These are phyloP conservation scores for Pediacus dermestoides DNA, from an alignment of 2,888 invertebrate species.

Conservation along the genomic window DNA sequence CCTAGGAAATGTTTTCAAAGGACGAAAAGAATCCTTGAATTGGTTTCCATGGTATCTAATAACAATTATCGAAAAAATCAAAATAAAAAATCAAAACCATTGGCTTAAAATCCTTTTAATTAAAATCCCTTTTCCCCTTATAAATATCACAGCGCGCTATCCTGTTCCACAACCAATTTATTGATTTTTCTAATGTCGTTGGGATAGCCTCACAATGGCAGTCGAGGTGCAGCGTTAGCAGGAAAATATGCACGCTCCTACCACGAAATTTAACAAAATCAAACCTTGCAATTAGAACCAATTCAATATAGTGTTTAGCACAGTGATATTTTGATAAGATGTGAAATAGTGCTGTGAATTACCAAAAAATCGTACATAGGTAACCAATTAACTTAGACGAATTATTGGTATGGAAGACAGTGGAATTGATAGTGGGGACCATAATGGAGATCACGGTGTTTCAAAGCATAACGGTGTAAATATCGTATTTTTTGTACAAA, in stretches of 20 bases:
- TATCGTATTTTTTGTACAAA: too few relatives aligned
- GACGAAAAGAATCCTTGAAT: too few relatives aligned
- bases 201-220: conserved; percentile 9
- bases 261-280: too few relatives aligned
- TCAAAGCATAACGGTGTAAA: too few relatives aligned
- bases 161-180: conserved; percentile 24
- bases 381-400: conserved; percentile 1
- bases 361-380: neutral
- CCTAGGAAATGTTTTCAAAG: too few relatives aligned
- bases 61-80: too few relatives aligned
- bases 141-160: conserved; percentile 7
- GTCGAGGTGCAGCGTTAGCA: neutral
- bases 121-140: conserved; percentile 6
- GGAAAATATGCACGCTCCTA: conserved; percentile 9
- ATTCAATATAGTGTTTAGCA: too few relatives aligned
- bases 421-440: conserved; percentile 54
- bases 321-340: too few relatives aligned
- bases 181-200: conserved; percentile 20
- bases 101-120: too few relatives aligned
- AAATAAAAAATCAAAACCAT: too few relatives aligned
- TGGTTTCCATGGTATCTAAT: too few relatives aligned
- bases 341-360: conserved; percentile 3
- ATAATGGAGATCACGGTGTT: conserved; percentile 44
- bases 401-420: conserved; percentile 51
- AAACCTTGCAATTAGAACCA: too few relatives aligned